Percentiles rank a stretch among this genome's conserved stretches.
These are phyloP conservation scores for Malurus splendens DNA, from an alignment of 2,797 vertebrate species.

Conservation along the genomic window DNA sequence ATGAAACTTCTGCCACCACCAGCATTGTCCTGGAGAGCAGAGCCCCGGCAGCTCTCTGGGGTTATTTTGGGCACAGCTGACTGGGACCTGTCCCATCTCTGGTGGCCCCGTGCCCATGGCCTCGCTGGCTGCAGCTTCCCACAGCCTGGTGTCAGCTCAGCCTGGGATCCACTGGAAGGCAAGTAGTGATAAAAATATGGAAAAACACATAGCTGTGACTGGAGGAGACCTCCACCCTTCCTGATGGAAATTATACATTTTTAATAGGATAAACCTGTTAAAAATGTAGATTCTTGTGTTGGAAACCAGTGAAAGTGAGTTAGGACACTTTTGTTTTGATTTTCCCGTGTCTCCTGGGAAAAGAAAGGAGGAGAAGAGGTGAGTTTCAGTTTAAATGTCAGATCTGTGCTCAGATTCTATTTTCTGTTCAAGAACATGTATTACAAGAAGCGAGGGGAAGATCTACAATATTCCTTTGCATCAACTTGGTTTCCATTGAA, in stretches of 20 bases:
- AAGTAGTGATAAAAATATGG: background rate
- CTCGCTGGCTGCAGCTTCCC: background rate
- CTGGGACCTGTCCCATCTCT: background rate
- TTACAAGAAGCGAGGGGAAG: background rate
- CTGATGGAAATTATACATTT: rapidly evolving
- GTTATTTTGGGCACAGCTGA: background rate
- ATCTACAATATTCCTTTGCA: background rate
- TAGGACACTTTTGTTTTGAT: background rate
- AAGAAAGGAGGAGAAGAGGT: background rate
- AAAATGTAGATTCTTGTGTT: background rate
- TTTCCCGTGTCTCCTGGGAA: background rate
- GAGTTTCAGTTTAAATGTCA: background rate
- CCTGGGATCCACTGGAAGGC: background rate
- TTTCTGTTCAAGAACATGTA: background rate
- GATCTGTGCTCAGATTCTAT: background rate
- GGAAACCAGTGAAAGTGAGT: background rate
- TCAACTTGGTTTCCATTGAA: background rate
- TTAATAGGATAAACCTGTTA: background rate
- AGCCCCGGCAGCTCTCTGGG: background rate
- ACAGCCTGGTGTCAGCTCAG: background rate
- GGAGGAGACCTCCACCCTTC: background rate
- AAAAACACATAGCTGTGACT: background rate
- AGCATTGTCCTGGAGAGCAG: background rate
- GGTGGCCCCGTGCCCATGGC: rapidly evolving
- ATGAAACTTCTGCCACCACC: rapidly evolving